phyloP scores from a whole-genome alignment of 1,140 invertebrate genomes.

The Drosophila pachea region DNA sequence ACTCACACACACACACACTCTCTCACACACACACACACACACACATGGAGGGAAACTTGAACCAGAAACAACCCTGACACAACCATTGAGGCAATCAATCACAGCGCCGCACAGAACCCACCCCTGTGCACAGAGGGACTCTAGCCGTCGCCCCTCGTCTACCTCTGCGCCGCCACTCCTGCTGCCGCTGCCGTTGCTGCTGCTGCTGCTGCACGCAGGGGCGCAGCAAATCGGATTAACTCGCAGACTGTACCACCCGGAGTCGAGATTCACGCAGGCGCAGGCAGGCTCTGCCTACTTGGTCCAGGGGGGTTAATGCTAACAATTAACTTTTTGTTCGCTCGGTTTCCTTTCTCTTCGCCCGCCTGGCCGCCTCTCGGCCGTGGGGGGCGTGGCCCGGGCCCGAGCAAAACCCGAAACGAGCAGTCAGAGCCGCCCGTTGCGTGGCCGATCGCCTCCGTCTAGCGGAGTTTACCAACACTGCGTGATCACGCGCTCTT shows the following conservation, averaged over 20 bases:
- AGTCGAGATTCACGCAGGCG: conserved; percentile 60
- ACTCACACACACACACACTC: conserved; percentile 6
- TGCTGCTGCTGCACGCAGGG: conserved; percentile 23
- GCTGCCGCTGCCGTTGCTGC: not conserved
- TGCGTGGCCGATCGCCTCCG: conserved; percentile 21
- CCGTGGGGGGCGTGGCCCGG: conserved; percentile 27
- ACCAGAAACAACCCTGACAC: conserved; percentile 27
- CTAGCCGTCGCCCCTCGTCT: too few species aligned
- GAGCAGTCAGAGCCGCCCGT: conserved; percentile 29
- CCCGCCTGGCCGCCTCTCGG: not conserved
- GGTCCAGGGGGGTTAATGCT: conserved; percentile 44
- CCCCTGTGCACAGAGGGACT: conserved; percentile 32
- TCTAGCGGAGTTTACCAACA: conserved; percentile 66
- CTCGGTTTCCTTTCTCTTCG: conserved; percentile 5
- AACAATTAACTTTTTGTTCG: conserved; percentile 74
- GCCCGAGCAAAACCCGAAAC: conserved; percentile 26
- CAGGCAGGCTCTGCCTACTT: conserved; percentile 22
- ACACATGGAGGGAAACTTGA: conserved; percentile 3
- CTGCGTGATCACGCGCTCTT: conserved; percentile 20
- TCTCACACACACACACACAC: conserved; percentile 4
- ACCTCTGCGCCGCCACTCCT: too few species aligned
- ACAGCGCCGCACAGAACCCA: conserved; percentile 67
- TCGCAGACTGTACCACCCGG: conserved; percentile 63
- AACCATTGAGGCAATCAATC: conserved; percentile 70
- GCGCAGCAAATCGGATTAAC: conserved; percentile 75